Conservation (phyloP, 2,888 invertebrate species). For the Thysanoteuthis rhombus region DNA sequence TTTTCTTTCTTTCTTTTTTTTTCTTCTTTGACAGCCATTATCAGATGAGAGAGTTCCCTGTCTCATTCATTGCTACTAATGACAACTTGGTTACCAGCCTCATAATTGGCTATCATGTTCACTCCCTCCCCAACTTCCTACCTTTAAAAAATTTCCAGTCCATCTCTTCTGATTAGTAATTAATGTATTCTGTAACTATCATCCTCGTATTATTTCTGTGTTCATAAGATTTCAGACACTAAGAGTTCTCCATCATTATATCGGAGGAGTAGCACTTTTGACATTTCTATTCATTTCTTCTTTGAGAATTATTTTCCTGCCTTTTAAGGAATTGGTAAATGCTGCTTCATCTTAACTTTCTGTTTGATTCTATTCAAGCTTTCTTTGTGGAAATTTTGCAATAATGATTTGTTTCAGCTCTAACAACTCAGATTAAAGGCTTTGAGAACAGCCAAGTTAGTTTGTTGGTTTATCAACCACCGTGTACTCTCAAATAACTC, state of each 20-base stretch:
- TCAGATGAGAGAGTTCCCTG: not conserved
- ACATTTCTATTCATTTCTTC: not conserved
- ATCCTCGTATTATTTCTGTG: not conserved
- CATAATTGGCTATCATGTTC: not conserved
- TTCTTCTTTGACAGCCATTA: not conserved
- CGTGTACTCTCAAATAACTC: too few relatives aligned
- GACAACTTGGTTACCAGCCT: not conserved
- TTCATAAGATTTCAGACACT: not conserved
- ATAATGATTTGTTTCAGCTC: not conserved
- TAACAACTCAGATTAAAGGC: not conserved
- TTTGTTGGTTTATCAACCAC: too few relatives aligned
- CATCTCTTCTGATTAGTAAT: not conserved
- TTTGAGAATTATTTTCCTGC: not conserved
- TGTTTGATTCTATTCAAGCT: not conserved
- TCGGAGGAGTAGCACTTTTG: not conserved
- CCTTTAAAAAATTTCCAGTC: not conserved
- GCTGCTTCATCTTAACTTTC: not conserved
- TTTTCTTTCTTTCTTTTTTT: not conserved
- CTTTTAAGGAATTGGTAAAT: not conserved
- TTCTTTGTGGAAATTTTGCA: not conserved
- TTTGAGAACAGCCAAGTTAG: too few relatives aligned
- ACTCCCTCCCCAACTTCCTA: not conserved
- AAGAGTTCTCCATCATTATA: not conserved
- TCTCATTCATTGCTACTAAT: not conserved
- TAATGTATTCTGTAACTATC: not conserved